These are phyloP conservation scores for Girardia tigrina DNA, from an alignment of 2,888 invertebrate species.

Conservation along the genomic window DNA sequence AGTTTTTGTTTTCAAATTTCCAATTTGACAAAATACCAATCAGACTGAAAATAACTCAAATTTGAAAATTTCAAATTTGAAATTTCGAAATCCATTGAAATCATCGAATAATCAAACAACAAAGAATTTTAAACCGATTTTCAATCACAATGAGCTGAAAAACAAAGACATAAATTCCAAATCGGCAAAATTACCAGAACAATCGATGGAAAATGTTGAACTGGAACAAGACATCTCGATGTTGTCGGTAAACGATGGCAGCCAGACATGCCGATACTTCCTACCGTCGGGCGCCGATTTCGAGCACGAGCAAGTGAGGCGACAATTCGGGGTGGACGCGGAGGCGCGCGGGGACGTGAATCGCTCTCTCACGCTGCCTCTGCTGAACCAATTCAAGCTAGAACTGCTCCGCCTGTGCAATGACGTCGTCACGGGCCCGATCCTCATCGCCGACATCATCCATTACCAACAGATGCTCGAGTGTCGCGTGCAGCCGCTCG, in stretches of 20 bases:
- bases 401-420: neutral
- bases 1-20: too few relatives aligned
- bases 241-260: neutral
- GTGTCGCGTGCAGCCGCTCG: neutral
- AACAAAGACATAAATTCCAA: too few relatives aligned
- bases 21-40: too few relatives aligned
- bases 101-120: too few relatives aligned
- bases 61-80: too few relatives aligned
- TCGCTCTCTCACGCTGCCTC: neutral
- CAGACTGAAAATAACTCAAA: too few relatives aligned
- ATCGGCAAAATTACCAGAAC: too few relatives aligned
- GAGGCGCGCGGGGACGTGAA: neutral
- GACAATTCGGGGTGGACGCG: neutral
- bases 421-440: neutral
- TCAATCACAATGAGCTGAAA: too few relatives aligned
- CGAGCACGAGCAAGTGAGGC: neutral
- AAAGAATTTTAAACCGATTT: too few relatives aligned
- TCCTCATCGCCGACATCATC: neutral
- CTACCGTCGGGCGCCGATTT: neutral
- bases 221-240: neutral
- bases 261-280: neutral
- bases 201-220: neutral
- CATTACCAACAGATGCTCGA: neutral
- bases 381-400: neutral
- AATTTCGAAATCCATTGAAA: too few relatives aligned